phyloP scores from a whole-genome alignment of 2,888 invertebrate species.

The Oscheius sp. region DNA sequence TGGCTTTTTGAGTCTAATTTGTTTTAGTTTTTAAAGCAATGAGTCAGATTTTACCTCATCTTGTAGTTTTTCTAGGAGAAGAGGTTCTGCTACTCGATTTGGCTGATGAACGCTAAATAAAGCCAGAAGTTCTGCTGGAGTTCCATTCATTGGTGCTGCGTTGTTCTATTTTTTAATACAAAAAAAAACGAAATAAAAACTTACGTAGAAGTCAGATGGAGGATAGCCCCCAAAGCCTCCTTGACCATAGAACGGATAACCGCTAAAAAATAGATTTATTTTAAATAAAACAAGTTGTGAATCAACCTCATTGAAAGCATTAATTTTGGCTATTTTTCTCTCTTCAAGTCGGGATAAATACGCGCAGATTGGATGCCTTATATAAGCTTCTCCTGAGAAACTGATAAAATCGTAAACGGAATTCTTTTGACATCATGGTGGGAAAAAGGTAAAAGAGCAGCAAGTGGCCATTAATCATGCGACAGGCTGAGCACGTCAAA shows the following conservation, averaged over 20 bases:
- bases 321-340: too few species aligned
- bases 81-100: neutral
- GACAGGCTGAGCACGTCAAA: conserved; percentile 18
- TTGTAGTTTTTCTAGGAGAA: neutral
- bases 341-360: too few species aligned
- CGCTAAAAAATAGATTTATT: too few species aligned
- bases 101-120: neutral
- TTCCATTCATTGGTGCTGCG: neutral
- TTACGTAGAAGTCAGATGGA: neutral
- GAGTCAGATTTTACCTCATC: neutral
- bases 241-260: too few species aligned
- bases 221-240: too few species aligned
- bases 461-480: conserved; percentile 14
- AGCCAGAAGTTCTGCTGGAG: neutral
- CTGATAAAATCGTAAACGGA: conserved; percentile 8
- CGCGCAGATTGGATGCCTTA: too few species aligned
- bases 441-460: conserved; percentile 12
- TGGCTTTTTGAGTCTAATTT: neutral
- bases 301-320: too few species aligned
- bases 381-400: too few species aligned
- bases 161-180: neutral
- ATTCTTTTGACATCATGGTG: conserved; percentile 3
- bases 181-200: neutral
- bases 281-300: too few species aligned
- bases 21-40: too few species aligned